Conservation (phyloP, 2,797 vertebrate species). For the Trichosurus vulpecula region DNA sequence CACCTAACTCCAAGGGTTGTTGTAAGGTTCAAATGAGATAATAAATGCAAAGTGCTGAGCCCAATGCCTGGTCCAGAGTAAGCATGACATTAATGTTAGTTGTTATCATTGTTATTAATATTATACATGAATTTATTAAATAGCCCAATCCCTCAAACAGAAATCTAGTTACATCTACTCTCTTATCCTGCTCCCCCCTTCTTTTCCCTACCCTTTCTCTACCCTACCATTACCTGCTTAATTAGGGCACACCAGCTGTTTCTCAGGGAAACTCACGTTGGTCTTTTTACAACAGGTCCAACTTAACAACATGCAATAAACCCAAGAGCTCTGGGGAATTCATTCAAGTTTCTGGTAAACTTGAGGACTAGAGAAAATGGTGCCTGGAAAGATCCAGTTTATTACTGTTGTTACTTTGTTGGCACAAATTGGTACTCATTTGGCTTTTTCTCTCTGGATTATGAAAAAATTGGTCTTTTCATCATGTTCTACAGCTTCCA, state of each 20-base stretch:
- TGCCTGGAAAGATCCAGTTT: background rate
- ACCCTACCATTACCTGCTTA: too few relatives aligned
- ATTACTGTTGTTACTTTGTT: background rate
- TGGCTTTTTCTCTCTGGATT: background rate
- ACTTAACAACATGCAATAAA: too few relatives aligned
- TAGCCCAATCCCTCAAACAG: background rate
- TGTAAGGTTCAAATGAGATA: background rate
- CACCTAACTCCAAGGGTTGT: background rate
- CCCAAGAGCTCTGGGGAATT: conserved; percentile 88
- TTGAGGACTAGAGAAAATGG: conserved; percentile 84
- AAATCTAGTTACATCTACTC: background rate
- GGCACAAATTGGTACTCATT: background rate
- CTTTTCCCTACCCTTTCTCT: too few relatives aligned
- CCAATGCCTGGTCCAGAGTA: background rate
- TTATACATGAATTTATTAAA: background rate
- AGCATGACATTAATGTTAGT: background rate
- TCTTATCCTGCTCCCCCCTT: background rate
- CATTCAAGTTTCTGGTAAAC: conserved; percentile 86
- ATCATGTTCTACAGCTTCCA: too few relatives aligned
- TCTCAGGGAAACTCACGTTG: background rate
- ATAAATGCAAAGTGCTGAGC: background rate
- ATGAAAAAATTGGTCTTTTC: too few relatives aligned
- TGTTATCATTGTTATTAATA: background rate
- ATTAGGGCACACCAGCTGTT: background rate
- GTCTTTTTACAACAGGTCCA: background rate